Base-by-base conservation (phyloP, 2,797 vertebrate species). In the Acropternis orthonyx region DNA sequence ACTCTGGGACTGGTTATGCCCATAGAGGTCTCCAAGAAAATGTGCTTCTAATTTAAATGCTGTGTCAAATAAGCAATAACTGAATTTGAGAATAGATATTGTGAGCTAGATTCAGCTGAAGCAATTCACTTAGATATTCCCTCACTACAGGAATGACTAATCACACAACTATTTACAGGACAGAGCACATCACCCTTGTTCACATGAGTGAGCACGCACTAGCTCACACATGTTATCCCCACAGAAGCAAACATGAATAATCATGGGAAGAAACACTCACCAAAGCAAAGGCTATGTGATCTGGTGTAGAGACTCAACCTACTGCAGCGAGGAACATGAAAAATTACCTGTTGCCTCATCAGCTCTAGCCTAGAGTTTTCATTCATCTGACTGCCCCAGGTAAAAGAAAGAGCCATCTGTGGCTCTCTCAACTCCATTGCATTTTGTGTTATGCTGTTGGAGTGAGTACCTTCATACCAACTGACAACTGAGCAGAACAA, bases 21-120 rank as follows among this genome's bases (percentile, higher is more conserved):
- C 39, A n/a, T 15, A 89, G 73, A 88, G 12, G 3, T 79, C 89
- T 95, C 76, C 17, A 75, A 92, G 52, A 89, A 95, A 95, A 96
- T 78, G 52, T 96, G 95, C 34, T 96, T 92, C 80, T 90, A 93
- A 94, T 96, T 94, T 82, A 71, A 92, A 88, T 81, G 41, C 61
- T 86, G 41, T 77, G 41, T 94, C 88, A 94, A 92, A 67, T 48
- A 91, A 96, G 69, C 15, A 6, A 55, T 49, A 86, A 88, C 37
- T 27, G 61, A 92, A 87, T 83, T 15, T 74, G 61, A 89, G 78
- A 81, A 65, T 66, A 63, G 34, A 59, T 92, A 51, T 51, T 26
- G 19, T 56, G 43, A 87, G 56, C 71, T 91, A 34, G n/a, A 26
- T 75, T 85, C 73, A 89, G 6, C 58, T 34, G 68, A 87, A 32